Evolutionary conservation across 2,888 invertebrate genomes (phyloP), one percentile per base, ranked within the genome.

Genomic region (Poecilus cupreus): DNA sequence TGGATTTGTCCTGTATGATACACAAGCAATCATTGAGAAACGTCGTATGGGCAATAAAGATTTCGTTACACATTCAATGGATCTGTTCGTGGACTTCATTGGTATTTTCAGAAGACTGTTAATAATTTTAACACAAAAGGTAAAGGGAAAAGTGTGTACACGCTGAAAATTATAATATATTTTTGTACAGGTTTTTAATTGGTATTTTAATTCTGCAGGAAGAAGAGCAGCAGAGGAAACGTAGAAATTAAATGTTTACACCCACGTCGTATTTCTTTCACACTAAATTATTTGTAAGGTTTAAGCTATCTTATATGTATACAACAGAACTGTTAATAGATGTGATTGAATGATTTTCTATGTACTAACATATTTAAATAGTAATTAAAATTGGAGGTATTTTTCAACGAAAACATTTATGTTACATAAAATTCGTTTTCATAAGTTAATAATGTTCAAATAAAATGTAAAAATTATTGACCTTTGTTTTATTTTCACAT

Each of bases 11-110:
- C 91, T 99, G 83, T 99, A 96, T 87, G 99, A 99, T 89, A 99
- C 99, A n/a, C 98, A 98, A 90, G 90, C 96, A 84, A 98, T 98
- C 85, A 94, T 98, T 86, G 98, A 98, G 89, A 98, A 98, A 89
- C 93, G 94, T 85, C 93, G 96, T 83, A 92, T 93, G 89, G 98
- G 98, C 82, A 97, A 93, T 91, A 96, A 95, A 88, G 98, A 99
- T 90, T 98, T 96, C 88, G 94, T 99, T 84, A 92, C 93, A 89
- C 98, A 98, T 89, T 94, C 97, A 11, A 91, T 99, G 84, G 97
- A 98, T 87, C 91, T 99, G 83, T 98, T 99, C 92, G 94, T 98
- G 87, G 98, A 99, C 89, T 95, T 98, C 87, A 93, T 98, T 89
- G 95, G 96, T 86, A 93, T 99, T 88, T 98, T 99, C 94, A 94